Base-by-base conservation (phyloP, 2,888 invertebrate genomes). In the Euproctis similis region DNA sequence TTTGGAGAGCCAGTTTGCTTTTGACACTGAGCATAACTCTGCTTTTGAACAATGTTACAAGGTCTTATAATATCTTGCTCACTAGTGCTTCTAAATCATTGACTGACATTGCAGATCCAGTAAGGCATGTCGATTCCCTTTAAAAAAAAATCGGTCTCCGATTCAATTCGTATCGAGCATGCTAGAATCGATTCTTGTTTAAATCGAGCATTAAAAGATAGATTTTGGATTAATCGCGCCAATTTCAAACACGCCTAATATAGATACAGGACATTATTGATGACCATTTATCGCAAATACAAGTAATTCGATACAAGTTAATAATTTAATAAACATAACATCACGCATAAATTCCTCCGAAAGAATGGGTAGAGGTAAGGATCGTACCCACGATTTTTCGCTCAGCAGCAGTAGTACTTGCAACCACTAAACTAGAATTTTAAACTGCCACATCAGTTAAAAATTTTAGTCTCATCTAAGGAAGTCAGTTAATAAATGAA, bases 291-390 rank as follows among this genome's bases (percentile, higher is more conserved):
- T n/a, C n/a, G n/a, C n/a, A n/a, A n/a, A n/a, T n/a, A n/a, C n/a
- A n/a, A n/a, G n/a, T n/a, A n/a, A n/a, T n/a, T n/a, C n/a, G n/a
- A n/a, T n/a, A n/a, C n/a, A n/a, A n/a, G n/a, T n/a, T 36, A 36
- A 31, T 36, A 31, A 29, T 31, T 27, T 28, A 33, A 26, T 36
- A 30, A 31, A 31, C 32, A 30, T 34, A 32, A 34, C 28, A 33
- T 33, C 31, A 31, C 26, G 33, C 30, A 19, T 37, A 30, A 26
- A 33, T 30, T 31, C 27, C 31, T 37, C 24, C 28, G 33, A 37
- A 34, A 34, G 34, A 39, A 35, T 39, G 31, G 33, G 33, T 39
- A 39, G 24, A 34, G 31, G 34, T 34, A 31, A 14, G 37, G 24
- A 36, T 36, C 27, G 31, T 26, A 36, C 31, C 31, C 31, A 31